Evolutionary conservation across 2,888 invertebrate species (phyloP), one percentile per base, ranked within the genome.

Genomic region (Mechanitis messenoides): DNA sequence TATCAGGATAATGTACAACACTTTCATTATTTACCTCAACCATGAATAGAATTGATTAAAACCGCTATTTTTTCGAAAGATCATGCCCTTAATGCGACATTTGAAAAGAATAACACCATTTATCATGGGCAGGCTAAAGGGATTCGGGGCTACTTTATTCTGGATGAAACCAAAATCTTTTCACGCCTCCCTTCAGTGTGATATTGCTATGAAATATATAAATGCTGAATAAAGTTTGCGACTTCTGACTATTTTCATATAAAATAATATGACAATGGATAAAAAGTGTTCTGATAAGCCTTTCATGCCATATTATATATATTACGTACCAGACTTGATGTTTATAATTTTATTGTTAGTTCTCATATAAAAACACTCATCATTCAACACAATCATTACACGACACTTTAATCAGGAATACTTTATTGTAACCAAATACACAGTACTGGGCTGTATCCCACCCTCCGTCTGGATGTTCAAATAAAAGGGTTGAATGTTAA

Each of bases 61-160:
- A 63, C 56, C 60, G 38, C 54, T 31, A 58, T 59, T 59, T 62
- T 58, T 58, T 69, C 70, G 70, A 74, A 71, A 79, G 81, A 82
- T 83, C 80, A 77, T 73, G 76, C 75, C 69, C 73, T 81, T 82
- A 83, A 83, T 80, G 79, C 79, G 81, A 79, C 78, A 61, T 73
- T 72, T 82, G 81, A 80, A 81, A 80, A 81, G 85, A 84, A 85
- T 81, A 84, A 84, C 83, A 83, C 79, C 85, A 87, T 87, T 84
- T 82, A 86, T 87, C 87, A 86, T 80, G 71, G 75, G 70, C 70
- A 72, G 78, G 85, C 84, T 85, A 84, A 83, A 81, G 84, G 84
- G 87, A 85, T 85, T 68, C 74, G 76, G 74, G 75, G 75, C 77
- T 75, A 75, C 77, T 75, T 79, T 76, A 80, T 83, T 80, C 82